Evolutionary conservation across 2,113 vertebrate species (phyloP).

Genomic region (Oncorhynchus tshawytscha): DNA sequence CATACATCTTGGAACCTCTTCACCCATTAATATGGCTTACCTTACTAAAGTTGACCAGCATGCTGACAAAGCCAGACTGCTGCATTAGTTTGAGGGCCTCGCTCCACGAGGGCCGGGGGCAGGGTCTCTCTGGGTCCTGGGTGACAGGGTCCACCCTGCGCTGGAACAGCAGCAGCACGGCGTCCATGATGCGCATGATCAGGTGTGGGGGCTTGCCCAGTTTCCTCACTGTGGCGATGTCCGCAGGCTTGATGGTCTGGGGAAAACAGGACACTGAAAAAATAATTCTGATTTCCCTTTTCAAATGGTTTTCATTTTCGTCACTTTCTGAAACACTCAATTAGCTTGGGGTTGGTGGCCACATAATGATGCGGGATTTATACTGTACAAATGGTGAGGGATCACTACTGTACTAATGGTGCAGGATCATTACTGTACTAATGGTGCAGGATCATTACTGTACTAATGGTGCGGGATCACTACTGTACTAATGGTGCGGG

Average conservation of each 20-base stretch:
- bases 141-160: slow-evolving; percentile 74
- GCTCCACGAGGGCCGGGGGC: slow-evolving; percentile 76
- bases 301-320: not conserved
- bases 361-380: no score
- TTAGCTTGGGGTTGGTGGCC: not conserved
- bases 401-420: no score
- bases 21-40: slow-evolving; percentile 41
- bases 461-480: no score
- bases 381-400: no score
- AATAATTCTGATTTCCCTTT: not conserved
- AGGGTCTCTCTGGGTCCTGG: slow-evolving; percentile 69
- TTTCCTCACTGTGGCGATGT: slow-evolving; percentile 85
- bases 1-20: no score
- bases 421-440: no score
- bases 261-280: not conserved
- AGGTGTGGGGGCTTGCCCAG: slow-evolving; percentile 83
- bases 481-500: no score
- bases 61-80: slow-evolving; percentile 79
- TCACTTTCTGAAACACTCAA: not conserved
- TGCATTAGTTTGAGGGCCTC: slow-evolving; percentile 85
- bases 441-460: no score
- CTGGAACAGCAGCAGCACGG: slow-evolving; percentile 82
- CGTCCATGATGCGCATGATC: slow-evolving; percentile 89
- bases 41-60: slow-evolving; percentile 81
- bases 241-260: slow-evolving; percentile 83